Base-by-base conservation (phyloP, 1,140 invertebrate genomes). In the Caerostris extrusa region DNA sequence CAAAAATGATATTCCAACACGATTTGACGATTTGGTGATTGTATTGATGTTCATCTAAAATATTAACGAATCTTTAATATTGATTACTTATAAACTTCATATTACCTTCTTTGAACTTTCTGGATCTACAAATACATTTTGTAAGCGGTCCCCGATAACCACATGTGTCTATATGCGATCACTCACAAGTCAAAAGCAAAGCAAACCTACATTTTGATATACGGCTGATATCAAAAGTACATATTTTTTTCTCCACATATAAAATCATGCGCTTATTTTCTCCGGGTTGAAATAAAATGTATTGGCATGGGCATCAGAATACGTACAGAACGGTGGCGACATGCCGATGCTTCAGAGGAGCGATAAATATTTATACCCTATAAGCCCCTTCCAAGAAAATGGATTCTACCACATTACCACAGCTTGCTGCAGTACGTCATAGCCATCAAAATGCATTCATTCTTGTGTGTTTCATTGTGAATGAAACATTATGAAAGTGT, bases 311-410 rank as follows among this genome's bases (percentile, higher is more conserved):
- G 19, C 34, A 34, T 53, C 58, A 19, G 5, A 87, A 14, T 14
- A 7, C 58, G 10, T 17, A 50, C 85, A 87, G 12, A 53, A n/a
- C 56, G 8, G 12, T 10, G 85, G 57, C 34, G 34, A 87, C 34
- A 61, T 17, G 57, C 60, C 34, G 7, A 87, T 61, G 85, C 85
- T 58, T 87, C 34, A 50, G 14, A 87, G 34, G 60, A 60, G 53
- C 34, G 85, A 87, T 87, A 87, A 87, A 87, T 64, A 87, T 87
- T 87, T 87, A 87, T 64, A 64, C 14, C 19, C 85, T 17, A 53
- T 50, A 87, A 87, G 60, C 58, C 53, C 57, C 34, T 7, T 7
- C 34, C 10, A 61, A 58, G 34, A 87, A 53, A 60, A 64, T 53
- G 64, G 69, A 77, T 77, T 77, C 34, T 34, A 7, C 12, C 34